Evolutionary conservation across 1,140 invertebrate species (phyloP).

Genomic region (Teleopsis dalmanni): DNA sequence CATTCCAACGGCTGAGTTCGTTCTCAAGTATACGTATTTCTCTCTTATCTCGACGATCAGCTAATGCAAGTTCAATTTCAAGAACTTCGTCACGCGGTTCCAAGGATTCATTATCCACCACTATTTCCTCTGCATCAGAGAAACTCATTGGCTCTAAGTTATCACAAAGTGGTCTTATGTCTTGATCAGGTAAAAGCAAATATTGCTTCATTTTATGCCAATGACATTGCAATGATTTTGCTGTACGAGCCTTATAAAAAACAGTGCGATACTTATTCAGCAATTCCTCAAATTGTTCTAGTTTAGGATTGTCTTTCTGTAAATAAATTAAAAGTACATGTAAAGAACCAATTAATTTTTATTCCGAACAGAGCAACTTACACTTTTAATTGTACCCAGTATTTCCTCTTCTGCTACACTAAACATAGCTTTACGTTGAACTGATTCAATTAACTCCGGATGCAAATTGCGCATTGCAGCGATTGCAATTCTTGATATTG

Average conservation of each 20-base stretch:
- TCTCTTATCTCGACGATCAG: constrained; percentile 58
- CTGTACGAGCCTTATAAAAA: constrained; percentile 81
- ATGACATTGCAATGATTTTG: constrained; percentile 76
- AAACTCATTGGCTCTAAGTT: constrained; percentile 72
- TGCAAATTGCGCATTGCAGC: constrained; percentile 89
- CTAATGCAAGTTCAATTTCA: constrained; percentile 56
- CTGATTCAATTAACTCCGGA: constrained; percentile 76
- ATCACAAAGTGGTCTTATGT: constrained; percentile 52
- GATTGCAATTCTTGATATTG: constrained; percentile 77
- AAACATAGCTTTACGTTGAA: constrained; percentile 84
- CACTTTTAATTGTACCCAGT: constrained; percentile 72
- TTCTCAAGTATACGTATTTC: constrained; percentile 86
- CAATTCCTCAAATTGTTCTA: constrained; percentile 80
- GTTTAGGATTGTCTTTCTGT: constrained; percentile 49
- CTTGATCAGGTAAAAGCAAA: constrained; percentile 84
- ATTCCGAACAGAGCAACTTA: constrained; percentile 45
- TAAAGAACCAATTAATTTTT: not conserved
- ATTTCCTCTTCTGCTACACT: constrained; percentile 84
- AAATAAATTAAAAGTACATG: not conserved
- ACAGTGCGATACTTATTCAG: constrained; percentile 73
- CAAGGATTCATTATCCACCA: constrained; percentile 74
- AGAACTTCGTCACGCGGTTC: constrained; percentile 72
- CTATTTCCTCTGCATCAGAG: constrained; percentile 85
- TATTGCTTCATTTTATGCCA: constrained; percentile 94
- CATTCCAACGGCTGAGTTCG: constrained; percentile 84